phyloP scores from a whole-genome alignment of 2,888 invertebrate species.

The Julus scandinavius region DNA sequence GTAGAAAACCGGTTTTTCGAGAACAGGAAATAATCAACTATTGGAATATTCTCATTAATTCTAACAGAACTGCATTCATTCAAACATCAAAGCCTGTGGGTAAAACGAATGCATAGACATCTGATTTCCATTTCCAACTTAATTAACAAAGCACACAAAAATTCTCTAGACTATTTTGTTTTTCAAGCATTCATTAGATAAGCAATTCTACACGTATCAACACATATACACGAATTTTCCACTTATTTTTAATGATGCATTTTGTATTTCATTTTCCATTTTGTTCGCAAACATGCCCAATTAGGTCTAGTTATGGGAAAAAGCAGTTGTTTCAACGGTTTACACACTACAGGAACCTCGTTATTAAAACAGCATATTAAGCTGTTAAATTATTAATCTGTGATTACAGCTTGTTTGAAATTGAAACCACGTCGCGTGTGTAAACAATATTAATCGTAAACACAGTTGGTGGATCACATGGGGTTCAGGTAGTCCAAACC shows the following conservation, averaged over 20 bases:
- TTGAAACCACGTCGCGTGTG: not conserved
- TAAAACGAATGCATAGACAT: not conserved
- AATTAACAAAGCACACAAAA: not conserved
- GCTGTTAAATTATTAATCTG: not conserved
- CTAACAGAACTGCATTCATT: not conserved
- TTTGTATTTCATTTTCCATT: not conserved
- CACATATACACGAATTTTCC: not conserved
- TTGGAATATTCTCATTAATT: not conserved
- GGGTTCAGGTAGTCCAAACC: no score
- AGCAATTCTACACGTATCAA: not conserved
- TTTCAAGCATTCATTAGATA: not conserved
- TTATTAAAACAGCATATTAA: not conserved
- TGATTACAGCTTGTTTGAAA: constrained; percentile 16
- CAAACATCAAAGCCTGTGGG: not conserved
- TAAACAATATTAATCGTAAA: not conserved
- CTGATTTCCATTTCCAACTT: not conserved
- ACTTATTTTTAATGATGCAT: not conserved
- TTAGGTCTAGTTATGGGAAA: not conserved
- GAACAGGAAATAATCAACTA: not conserved
- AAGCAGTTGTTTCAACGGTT: constrained; percentile 14
- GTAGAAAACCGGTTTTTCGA: not conserved
- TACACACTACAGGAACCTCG: not conserved
- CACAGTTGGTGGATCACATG: no score
- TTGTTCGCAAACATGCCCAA: constrained; percentile 7
- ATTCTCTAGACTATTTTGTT: not conserved